A percentile compares a stretch with the other conserved stretches of the same genome.
These are phyloP conservation scores for Mixornis gularis DNA, from an alignment of 2,113 vertebrate genomes.

Conservation along the genomic window DNA sequence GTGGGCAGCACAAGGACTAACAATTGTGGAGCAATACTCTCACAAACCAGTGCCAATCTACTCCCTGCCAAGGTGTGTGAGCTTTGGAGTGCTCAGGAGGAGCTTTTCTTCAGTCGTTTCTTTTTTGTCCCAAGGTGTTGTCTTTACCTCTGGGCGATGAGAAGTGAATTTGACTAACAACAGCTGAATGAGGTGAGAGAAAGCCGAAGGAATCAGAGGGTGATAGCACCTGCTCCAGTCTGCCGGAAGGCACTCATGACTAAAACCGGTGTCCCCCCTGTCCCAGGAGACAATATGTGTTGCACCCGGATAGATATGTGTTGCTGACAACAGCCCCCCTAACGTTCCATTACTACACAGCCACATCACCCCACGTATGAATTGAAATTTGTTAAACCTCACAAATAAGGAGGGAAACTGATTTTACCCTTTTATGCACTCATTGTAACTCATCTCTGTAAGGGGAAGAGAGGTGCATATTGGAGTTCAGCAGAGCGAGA, in stretches of 20 bases:
- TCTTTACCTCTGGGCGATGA: not conserved
- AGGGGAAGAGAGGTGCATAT: not conserved
- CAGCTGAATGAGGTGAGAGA: slow-evolving; percentile 9
- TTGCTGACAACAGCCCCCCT: not conserved
- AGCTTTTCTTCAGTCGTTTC: not conserved
- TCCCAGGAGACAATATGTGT: not conserved
- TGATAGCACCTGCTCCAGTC: not conserved
- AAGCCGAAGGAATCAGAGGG: not conserved
- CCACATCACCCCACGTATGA: not conserved
- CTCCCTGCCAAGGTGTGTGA: not conserved
- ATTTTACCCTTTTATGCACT: not conserved
- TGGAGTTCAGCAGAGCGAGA: not conserved
- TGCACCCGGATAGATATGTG: not conserved
- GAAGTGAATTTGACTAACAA: not conserved
- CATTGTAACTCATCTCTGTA: not conserved
- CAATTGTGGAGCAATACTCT: not conserved
- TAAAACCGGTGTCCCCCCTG: not conserved
- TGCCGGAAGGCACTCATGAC: not conserved
- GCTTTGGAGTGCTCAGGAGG: not conserved
- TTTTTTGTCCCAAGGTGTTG: not conserved
- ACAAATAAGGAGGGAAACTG: not conserved
- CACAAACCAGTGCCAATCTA: not conserved
- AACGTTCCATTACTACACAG: not conserved
- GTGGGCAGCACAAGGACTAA: not conserved
- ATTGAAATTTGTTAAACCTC: not conserved